These are phyloP conservation scores for Trogon melanurus DNA, from an alignment of 2,113 vertebrate species.

Conservation along the genomic window DNA sequence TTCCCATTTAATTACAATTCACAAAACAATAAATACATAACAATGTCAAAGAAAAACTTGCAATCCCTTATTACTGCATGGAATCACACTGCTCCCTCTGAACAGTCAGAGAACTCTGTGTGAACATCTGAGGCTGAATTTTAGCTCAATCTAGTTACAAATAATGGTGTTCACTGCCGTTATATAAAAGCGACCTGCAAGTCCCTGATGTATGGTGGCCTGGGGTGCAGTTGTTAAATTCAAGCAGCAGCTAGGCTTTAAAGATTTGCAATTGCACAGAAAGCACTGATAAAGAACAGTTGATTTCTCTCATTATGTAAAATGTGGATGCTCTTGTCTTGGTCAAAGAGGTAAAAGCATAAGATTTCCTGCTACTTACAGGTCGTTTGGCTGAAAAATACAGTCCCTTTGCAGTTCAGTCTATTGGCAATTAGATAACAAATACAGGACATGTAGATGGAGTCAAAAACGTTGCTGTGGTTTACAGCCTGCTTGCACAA, in stretches of 20 bases:
- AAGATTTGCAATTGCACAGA: constrained; percentile 66
- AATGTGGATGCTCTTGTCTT: constrained; percentile 60
- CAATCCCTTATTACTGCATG: background rate
- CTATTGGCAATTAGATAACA: constrained; percentile 74
- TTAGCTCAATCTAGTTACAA: background rate
- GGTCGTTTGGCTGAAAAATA: constrained; percentile 69
- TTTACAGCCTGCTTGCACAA: constrained; percentile 44
- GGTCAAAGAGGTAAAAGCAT: constrained; percentile 18
- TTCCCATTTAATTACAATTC: background rate
- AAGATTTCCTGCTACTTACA: constrained; percentile 67
- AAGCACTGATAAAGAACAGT: constrained; percentile 64
- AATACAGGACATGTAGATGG: constrained; percentile 65
- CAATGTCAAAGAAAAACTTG: background rate
- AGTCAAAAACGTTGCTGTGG: constrained; percentile 51
- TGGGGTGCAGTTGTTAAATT: constrained; percentile 51
- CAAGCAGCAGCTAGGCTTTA: constrained; percentile 43
- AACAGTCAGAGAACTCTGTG: background rate
- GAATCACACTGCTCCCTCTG: background rate
- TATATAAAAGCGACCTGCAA: constrained; percentile 5
- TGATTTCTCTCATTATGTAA: constrained; percentile 69
- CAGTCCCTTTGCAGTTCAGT: constrained; percentile 48
- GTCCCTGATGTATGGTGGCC: constrained; percentile 33
- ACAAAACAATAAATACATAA: background rate
- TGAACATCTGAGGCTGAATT: background rate
- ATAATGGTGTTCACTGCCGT: background rate